Conservation (phyloP, 2,113 vertebrate genomes). For the Delphinus delphis region DNA sequence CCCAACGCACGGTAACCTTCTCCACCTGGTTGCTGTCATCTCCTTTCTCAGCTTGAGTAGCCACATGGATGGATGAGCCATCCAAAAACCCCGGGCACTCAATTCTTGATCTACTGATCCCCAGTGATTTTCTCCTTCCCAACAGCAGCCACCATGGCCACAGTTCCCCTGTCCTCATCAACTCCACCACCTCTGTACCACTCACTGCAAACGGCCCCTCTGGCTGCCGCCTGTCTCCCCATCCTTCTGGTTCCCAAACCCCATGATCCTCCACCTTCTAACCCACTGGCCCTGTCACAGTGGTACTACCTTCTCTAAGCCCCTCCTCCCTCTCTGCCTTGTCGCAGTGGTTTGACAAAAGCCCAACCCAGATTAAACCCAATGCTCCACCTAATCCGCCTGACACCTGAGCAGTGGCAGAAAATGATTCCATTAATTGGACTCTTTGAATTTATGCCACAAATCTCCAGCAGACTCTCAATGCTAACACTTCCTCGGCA, state of each 20-base stretch:
- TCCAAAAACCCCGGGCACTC: not conserved
- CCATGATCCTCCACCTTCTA: not conserved
- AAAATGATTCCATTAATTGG: not conserved
- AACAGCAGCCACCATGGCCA: not conserved
- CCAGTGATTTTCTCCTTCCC: not conserved
- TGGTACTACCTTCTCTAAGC: too few relatives aligned
- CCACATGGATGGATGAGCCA: fast-evolving
- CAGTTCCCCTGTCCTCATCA: not conserved
- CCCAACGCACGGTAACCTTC: not conserved
- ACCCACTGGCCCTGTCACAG: not conserved
- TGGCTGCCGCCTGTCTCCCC: not conserved
- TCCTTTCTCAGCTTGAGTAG: not conserved
- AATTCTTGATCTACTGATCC: not conserved
- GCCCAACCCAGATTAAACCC: not conserved
- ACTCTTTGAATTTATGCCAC: not conserved
- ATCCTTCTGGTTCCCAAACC: not conserved
- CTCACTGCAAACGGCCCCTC: not conserved
- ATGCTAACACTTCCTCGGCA: too few relatives aligned
- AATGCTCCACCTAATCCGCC: not conserved
- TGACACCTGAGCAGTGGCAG: not conserved
- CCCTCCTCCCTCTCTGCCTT: not conserved
- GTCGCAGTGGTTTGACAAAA: not conserved
- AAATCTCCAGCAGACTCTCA: not conserved
- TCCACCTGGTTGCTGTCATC: not conserved
- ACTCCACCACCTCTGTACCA: not conserved